These are phyloP conservation scores for Sarcophaga rosellei DNA, from an alignment of 2,888 invertebrate genomes.

Conservation along the genomic window DNA sequence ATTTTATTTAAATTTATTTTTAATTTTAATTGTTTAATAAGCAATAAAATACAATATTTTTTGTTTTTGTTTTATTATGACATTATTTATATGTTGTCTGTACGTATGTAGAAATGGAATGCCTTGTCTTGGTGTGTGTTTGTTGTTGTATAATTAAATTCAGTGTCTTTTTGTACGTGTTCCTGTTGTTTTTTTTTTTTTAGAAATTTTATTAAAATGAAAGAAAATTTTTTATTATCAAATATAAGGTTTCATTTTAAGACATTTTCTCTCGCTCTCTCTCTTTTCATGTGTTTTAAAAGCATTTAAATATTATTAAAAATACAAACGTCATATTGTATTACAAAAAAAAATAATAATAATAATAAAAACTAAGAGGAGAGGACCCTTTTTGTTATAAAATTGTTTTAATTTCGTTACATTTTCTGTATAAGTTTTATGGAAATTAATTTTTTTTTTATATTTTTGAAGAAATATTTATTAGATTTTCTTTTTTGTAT, in stretches of 20 bases:
- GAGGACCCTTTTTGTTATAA: constrained; percentile 37
- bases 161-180: constrained; percentile 22
- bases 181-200: neutral
- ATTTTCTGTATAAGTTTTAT: constrained; percentile 41
- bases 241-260: constrained; percentile 40
- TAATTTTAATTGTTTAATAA: neutral
- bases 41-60: neutral
- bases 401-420: constrained; percentile 37
- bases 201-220: constrained; percentile 39
- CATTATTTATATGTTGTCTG: neutral
- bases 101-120: neutral
- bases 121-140: neutral
- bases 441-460: neutral
- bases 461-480: neutral
- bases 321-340: neutral
- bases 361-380: constrained; percentile 25
- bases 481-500: neutral
- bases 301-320: neutral
- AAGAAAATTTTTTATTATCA: constrained; percentile 54
- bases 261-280: constrained; percentile 22
- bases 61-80: neutral
- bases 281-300: neutral
- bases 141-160: constrained; percentile 62
- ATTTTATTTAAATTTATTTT: constrained; percentile 14
- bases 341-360: constrained; percentile 24